phyloP scores from a whole-genome alignment of 2,888 invertebrate species.

The Cybosia mesomella region DNA sequence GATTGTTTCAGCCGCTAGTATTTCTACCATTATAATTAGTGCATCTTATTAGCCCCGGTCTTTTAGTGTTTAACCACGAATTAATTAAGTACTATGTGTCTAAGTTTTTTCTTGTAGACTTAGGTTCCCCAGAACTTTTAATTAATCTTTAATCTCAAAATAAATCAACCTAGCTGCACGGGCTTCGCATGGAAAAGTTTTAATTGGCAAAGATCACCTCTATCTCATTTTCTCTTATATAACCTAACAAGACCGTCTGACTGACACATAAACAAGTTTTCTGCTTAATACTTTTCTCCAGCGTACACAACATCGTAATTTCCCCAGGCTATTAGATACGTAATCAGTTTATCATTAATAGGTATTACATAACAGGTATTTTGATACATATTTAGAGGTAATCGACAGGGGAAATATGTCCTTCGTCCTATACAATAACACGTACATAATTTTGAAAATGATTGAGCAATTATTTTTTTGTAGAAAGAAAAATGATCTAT shows the following conservation, averaged over 20 bases:
- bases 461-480: too few relatives aligned
- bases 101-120: too few relatives aligned
- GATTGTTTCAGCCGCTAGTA: constrained; percentile 5
- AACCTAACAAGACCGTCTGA: background rate
- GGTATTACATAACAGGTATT: background rate
- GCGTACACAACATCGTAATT: background rate
- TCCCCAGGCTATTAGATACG: background rate
- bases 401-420: background rate
- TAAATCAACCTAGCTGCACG: background rate
- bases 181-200: background rate
- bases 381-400: background rate
- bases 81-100: background rate
- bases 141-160: too few relatives aligned
- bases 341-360: background rate
- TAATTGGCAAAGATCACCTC: background rate
- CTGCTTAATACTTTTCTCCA: background rate
- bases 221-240: background rate
- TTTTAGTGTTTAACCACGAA: background rate
- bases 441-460: too few relatives aligned
- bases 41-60: background rate
- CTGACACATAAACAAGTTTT: background rate
- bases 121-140: background rate
- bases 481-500: background rate
- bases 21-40: constrained; percentile 17
- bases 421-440: background rate